A percentile compares a stretch with the other conserved stretches of the same genome.
These are phyloP conservation scores for Neuroscelio doddi DNA, from an alignment of 2,888 invertebrate genomes.

Conservation along the genomic window DNA sequence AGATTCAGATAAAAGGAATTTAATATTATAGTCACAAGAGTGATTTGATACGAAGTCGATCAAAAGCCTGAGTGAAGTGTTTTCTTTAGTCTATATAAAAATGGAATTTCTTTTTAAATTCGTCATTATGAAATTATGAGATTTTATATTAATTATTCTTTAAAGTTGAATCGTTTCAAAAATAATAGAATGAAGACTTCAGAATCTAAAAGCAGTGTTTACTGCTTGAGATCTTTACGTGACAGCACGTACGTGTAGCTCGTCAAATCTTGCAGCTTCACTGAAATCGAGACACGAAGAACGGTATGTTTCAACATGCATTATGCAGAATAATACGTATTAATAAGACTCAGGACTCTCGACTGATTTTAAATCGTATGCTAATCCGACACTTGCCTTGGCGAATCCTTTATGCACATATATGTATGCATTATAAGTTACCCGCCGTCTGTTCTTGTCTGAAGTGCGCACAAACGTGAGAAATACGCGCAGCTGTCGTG, in stretches of 20 bases:
- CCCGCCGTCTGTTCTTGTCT: constrained; percentile 2
- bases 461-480: constrained; percentile 17
- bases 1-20: constrained; percentile 1
- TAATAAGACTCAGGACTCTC: constrained; percentile 25
- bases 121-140: too few relatives aligned
- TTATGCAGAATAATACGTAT: constrained; percentile 29
- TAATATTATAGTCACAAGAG: background rate
- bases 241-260: too few relatives aligned
- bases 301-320: constrained; percentile 17
- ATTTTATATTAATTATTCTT: too few relatives aligned
- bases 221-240: too few relatives aligned
- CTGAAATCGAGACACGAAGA: constrained; percentile 7
- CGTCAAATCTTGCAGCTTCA: background rate
- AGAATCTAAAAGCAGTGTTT: too few relatives aligned
- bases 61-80: background rate
- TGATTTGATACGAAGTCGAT: background rate
- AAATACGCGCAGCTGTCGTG: constrained; percentile 27
- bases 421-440: constrained; percentile 22
- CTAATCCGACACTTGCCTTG: constrained; percentile 26
- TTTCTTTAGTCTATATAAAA: too few relatives aligned
- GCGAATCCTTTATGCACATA: constrained; percentile 23
- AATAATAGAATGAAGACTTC: too few relatives aligned
- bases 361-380: constrained; percentile 37
- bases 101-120: too few relatives aligned
- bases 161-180: too few relatives aligned